Base-by-base conservation (phyloP, 2,888 invertebrate genomes). In the Notodonta dromedarius region DNA sequence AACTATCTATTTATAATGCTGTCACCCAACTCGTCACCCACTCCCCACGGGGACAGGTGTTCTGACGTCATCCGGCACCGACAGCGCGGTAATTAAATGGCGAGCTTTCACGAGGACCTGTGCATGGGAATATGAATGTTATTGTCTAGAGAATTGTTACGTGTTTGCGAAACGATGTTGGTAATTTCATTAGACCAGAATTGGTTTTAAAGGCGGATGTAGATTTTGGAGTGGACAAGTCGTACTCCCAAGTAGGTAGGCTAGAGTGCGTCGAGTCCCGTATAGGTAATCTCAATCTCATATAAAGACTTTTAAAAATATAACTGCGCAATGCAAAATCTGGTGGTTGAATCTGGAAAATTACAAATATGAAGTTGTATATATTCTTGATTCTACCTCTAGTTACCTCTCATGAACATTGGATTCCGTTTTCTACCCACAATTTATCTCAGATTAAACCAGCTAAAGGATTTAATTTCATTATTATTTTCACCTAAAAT, bases 31-130 rank as follows among this genome's bases (percentile, higher is more conserved):
- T 5, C 5, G 35, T 35, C 35, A 35, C 35, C 44, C 44, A n/a
- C 16, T 57, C 56, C 40, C 40, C 52, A 52, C 53, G 14, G 32
- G 16, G n/a, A 53, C 8, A 16, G 16, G 40, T 11, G 12, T 16
- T 32, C 58, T 60, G 56, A 51, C 50, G 40, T 53, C 32, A 32
- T 63, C 66, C 52, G 52, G 65, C 63, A 16, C 59, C 65, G 74
- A 74, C 76, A 68, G 65, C 58, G 67, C 60, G 24, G 65, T 79
- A 81, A 82, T 80, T 78, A 73, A 80, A 81, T 73, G 71, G 69
- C 57, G 61, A 58, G 69, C 71, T 73, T 75, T 74, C 75, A 66
- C 71, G 63, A 57, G 14, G 61, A 39, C 48, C 39, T 52, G 58
- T 61, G 56, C 65, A 65, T 67, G 71, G 71, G 76, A 73, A 73